Base-by-base conservation (phyloP, 2,888 invertebrate genomes). In the Strigamia crassipes region DNA sequence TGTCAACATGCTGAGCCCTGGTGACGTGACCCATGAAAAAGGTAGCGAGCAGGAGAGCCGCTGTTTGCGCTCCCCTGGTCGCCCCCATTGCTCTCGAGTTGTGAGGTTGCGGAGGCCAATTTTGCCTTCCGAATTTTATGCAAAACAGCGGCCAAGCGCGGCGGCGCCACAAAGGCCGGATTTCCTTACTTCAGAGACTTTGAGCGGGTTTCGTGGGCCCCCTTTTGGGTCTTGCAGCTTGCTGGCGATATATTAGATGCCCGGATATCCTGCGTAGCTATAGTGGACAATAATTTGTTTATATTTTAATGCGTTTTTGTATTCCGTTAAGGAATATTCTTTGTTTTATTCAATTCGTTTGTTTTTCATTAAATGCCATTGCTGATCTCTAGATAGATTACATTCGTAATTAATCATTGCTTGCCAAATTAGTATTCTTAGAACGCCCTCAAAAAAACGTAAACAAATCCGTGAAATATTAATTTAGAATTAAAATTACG, bases 111-210 rank as follows among this genome's bases (percentile, higher is more conserved):
- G 31, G 23, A 73, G 31, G 27, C 73, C 73, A 73, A 73, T 73
- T 73, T 73, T 73, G 5, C 27, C 73, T 73, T 73, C 73, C 73
- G 73, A 73, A 73, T 73, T 73, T 31, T 73, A 73, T 73, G 73
- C 73, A 73, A 73, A 73, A 6, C 73, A 73, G 73, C 73, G 73
- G 31, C 73, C 73, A 73, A 73, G 73, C 73, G 73, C 27, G 31
- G 42, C 78, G 78, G 78, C 78, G 38, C 78, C 78, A 42, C 38
- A 78, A 78, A 41, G 78, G 78, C 78, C 78, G 78, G 78, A 78
- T 78, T 41, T 78, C 78, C 78, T 78, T 42, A 78, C 41, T 42
- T 18, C 34, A 18, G 78, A 78, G 56, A 41, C 78, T 78, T 73
- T 2, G 27, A 73, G 27, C 73, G 15, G 2, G 27, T 27, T 73